phyloP scores from a whole-genome alignment of 2,888 invertebrate genomes.

The Stramonita haemastoma region DNA sequence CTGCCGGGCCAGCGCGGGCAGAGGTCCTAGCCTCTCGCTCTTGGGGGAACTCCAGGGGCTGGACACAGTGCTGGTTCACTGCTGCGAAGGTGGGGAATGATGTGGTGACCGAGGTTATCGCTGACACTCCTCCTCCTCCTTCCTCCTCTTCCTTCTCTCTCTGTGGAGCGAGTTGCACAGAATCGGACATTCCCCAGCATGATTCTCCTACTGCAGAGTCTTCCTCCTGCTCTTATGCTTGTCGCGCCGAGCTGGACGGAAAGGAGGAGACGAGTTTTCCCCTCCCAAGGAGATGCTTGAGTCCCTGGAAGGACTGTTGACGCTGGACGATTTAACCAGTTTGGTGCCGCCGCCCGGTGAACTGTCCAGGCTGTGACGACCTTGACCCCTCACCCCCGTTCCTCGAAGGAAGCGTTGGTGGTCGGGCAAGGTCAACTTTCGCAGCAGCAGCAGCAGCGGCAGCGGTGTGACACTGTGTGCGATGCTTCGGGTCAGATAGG shows the following conservation, averaged over 20 bases:
- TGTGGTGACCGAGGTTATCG: no score
- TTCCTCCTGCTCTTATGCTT: neutral
- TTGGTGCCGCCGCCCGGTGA: neutral
- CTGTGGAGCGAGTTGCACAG: neutral
- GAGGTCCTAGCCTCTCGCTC: neutral
- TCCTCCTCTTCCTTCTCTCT: neutral
- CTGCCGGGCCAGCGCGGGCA: neutral
- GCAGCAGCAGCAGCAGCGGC: no score
- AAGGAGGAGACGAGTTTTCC: neutral
- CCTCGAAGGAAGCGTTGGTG: neutral
- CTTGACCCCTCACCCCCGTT: neutral
- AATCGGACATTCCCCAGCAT: neutral
- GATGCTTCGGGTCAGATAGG: neutral
- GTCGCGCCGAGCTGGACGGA: neutral
- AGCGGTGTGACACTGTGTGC: neutral
- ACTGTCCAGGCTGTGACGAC: neutral
- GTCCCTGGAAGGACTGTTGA: constrained; percentile 32
- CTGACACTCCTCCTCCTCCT: neutral
- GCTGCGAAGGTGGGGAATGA: neutral
- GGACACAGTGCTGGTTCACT: neutral
- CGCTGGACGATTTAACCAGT: neutral
- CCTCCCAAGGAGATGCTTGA: constrained; percentile 13
- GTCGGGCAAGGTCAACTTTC: neutral
- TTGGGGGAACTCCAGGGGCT: neutral
- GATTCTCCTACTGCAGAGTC: neutral